These are phyloP conservation scores for Podiceps cristatus DNA, from an alignment of 2,113 vertebrate genomes.

Conservation along the genomic window DNA sequence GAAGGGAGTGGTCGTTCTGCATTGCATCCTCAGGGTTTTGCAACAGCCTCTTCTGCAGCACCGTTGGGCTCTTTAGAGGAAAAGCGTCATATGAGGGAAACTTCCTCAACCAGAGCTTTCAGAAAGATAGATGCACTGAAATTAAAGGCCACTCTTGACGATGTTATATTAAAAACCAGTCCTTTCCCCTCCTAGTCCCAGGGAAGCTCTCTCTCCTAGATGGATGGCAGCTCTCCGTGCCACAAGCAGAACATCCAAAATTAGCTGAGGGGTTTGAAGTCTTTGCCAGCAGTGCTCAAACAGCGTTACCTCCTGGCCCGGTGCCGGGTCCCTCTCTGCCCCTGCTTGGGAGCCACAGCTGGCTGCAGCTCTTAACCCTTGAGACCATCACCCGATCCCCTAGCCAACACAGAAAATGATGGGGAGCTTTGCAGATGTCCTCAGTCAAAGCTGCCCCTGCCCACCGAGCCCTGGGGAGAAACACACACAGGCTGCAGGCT, in stretches of 20 bases:
- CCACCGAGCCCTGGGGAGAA: accelerated
- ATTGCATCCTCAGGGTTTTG: background rate
- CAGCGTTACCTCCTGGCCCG: background rate
- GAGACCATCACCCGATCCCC: accelerated
- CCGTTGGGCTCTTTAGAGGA: background rate
- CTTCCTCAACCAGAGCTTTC: background rate
- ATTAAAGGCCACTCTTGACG: background rate
- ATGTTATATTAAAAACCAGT: background rate
- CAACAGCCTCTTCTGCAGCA: background rate
- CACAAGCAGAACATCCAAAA: slow-evolving; percentile 1
- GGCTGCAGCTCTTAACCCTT: background rate
- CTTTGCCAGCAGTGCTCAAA: slow-evolving; percentile 36
- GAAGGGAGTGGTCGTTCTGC: background rate
- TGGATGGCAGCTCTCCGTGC: background rate
- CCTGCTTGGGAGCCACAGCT: background rate
- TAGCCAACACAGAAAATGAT: accelerated
- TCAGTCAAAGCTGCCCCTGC: background rate
- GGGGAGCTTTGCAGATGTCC: background rate
- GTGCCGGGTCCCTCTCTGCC: background rate
- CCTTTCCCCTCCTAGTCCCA: background rate
- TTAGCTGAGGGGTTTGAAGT: slow-evolving; percentile 46
- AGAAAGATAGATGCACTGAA: background rate
- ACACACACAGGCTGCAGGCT: background rate
- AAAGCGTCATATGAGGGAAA: background rate
- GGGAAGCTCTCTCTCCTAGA: background rate